These are phyloP conservation scores for Sarcophaga subvicina DNA, from an alignment of 2,888 invertebrate species.

Conservation along the genomic window DNA sequence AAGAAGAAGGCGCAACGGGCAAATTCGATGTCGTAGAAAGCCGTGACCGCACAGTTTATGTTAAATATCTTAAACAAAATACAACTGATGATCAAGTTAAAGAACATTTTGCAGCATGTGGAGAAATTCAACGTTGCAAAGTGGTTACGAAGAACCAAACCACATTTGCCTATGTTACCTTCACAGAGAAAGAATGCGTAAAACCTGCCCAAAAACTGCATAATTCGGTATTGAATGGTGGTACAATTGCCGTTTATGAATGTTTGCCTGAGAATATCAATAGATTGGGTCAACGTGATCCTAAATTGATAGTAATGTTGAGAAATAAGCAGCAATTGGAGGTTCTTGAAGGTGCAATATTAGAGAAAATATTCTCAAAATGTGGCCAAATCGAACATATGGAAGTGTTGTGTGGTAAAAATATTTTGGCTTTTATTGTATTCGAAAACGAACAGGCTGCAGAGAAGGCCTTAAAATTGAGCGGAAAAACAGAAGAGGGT, in stretches of 20 bases:
- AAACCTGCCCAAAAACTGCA: conserved; percentile 72
- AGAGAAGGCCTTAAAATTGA: conserved; percentile 72
- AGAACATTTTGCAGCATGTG: conserved; percentile 72
- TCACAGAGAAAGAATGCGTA: conserved; percentile 38
- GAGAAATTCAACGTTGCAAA: conserved; percentile 69
- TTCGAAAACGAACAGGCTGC: conserved; percentile 70
- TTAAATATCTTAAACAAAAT: conserved; percentile 60
- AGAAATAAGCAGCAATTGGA: conserved; percentile 69
- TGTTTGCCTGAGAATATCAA: not conserved
- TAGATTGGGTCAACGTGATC: conserved; percentile 1
- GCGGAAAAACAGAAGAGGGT: conserved; percentile 71
- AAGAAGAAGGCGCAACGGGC: not conserved
- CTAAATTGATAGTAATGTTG: conserved; percentile 70
- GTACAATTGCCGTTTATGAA: conserved; percentile 72
- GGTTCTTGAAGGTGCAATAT: conserved; percentile 31
- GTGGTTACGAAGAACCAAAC: not conserved
- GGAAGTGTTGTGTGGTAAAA: conserved; percentile 72
- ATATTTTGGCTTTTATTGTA: conserved; percentile 73
- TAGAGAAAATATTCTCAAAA: conserved; percentile 74
- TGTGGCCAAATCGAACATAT: conserved; percentile 72
- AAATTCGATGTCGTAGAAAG: conserved; percentile 20
- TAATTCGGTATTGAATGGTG: conserved; percentile 71
- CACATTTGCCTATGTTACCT: conserved; percentile 71
- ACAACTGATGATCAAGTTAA: conserved; percentile 69
- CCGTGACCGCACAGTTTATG: conserved; percentile 70